phyloP scores from a whole-genome alignment of 2,888 invertebrate species.

The Acheta domesticus region DNA sequence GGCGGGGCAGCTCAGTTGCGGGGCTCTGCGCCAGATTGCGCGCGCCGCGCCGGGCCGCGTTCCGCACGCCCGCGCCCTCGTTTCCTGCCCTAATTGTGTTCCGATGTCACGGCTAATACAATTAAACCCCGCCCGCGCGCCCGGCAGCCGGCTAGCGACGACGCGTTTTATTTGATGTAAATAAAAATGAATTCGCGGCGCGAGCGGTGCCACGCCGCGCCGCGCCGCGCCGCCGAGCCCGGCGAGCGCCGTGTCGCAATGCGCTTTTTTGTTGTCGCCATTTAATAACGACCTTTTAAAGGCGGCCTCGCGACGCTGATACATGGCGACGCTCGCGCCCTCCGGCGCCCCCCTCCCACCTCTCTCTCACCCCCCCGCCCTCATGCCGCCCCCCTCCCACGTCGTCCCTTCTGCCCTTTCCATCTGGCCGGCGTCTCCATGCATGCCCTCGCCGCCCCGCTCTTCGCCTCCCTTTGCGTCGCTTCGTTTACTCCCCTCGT shows the following conservation, averaged over 20 bases:
- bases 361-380: not conserved
- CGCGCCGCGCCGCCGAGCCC: not conserved
- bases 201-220: not conserved
- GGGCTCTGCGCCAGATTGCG: no score
- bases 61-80: not conserved
- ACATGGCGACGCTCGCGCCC: not conserved
- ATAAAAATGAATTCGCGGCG: conserved; percentile 18
- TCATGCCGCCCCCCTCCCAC: not conserved
- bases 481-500: no score
- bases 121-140: not conserved
- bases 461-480: no score
- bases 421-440: no score
- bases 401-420: not conserved
- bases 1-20: no score
- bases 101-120: conserved; percentile 11
- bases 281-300: conserved; percentile 18
- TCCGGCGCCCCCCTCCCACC: not conserved
- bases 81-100: not conserved
- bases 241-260: not conserved
- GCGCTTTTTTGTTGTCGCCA: not conserved
- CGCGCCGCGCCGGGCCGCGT: no score
- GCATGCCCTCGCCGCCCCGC: no score
- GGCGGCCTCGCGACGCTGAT: not conserved
- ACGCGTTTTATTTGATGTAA: conserved; percentile 7
- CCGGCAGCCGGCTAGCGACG: not conserved